Evolutionary conservation across 2,888 invertebrate genomes (phyloP).

Genomic region (Heliothis peltigera): DNA sequence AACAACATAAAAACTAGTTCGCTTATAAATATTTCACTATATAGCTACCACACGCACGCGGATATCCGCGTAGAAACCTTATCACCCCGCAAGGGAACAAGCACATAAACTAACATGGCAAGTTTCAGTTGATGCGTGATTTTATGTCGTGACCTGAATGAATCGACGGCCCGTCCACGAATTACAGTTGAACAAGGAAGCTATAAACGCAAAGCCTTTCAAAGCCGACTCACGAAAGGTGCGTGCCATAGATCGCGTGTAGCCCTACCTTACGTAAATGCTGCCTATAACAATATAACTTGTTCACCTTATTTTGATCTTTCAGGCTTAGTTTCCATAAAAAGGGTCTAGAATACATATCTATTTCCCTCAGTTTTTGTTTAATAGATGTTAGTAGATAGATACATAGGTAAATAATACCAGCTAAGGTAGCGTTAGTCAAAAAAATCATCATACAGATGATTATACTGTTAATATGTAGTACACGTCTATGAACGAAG

Average conservation of each 20-base stretch:
- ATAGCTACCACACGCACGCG: conserved; percentile 18
- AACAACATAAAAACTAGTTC: no score
- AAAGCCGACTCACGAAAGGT: conserved; percentile 47
- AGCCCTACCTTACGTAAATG: conserved; percentile 53
- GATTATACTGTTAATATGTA: no score
- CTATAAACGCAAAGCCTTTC: conserved; percentile 56
- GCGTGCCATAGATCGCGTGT: conserved; percentile 62
- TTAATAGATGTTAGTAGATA: no score
- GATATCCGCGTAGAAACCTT: conserved; percentile 41
- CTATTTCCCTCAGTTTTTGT: neutral
- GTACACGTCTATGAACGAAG: no score
- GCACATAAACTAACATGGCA: conserved; percentile 32
- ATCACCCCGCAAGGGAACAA: conserved; percentile 30
- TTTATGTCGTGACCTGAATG: conserved; percentile 49
- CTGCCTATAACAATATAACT: conserved; percentile 57
- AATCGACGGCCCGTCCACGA: conserved; percentile 49
- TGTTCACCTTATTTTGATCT: conserved; percentile 54
- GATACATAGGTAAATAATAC: no score
- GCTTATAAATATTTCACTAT: neutral
- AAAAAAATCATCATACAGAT: no score
- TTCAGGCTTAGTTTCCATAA: conserved; percentile 43
- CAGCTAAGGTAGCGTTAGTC: no score
- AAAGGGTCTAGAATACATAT: conserved; percentile 21
- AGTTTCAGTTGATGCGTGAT: conserved; percentile 41
- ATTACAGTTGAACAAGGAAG: conserved; percentile 55